These are phyloP conservation scores for Ictalurus punctatus DNA, from an alignment of 2,113 vertebrate species.

Conservation along the genomic window DNA sequence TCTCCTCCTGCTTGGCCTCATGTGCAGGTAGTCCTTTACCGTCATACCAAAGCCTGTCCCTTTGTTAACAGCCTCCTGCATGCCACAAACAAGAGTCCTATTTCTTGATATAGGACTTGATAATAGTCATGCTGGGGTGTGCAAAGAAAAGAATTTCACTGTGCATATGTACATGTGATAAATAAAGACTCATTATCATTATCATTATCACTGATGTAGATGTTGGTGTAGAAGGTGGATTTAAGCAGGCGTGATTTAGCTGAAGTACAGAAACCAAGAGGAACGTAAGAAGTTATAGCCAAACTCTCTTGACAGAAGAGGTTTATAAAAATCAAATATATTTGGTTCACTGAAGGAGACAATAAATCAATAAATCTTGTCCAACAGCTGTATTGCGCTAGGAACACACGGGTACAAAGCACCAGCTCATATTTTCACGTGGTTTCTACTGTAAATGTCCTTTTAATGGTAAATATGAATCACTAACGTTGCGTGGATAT, in stretches of 20 bases:
- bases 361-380: constrained; percentile 43
- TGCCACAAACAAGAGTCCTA: constrained; percentile 16
- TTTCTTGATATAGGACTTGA: neutral
- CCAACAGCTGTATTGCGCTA: neutral
- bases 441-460: constrained; percentile 18
- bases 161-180: too few relatives aligned
- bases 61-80: neutral
- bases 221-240: constrained; percentile 3
- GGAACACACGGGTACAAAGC: neutral
- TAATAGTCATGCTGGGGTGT: too few relatives aligned
- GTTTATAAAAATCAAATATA: constrained; percentile 49
- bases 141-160: too few relatives aligned
- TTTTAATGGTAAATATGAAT: constrained; percentile 36
- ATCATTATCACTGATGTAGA: too few relatives aligned
- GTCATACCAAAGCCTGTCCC: constrained; percentile 23
- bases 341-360: constrained; percentile 41
- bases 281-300: constrained; percentile 33
- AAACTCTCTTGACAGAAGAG: constrained; percentile 34
- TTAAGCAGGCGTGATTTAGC: constrained; percentile 39
- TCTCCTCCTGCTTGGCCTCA: neutral
- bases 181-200: too few relatives aligned
- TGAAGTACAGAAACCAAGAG: neutral
- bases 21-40: neutral
- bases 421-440: neutral
- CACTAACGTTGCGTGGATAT: neutral